Evolutionary conservation across 2,888 invertebrate species (phyloP).

Genomic region (Stenichneumon culpator): DNA sequence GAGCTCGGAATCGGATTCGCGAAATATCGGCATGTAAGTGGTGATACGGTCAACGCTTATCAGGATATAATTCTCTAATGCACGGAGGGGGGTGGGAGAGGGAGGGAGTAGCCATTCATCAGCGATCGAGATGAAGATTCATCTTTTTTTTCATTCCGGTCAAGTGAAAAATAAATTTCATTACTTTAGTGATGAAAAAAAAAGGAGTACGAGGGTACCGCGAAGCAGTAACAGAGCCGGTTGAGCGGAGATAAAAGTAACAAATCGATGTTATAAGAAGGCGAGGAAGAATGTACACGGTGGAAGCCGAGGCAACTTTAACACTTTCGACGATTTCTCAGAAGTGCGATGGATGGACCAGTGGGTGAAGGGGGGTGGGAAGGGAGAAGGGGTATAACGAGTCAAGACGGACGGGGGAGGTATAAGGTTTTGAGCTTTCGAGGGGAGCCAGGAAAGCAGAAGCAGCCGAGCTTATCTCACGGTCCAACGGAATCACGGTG

Average conservation of each 20-base stretch:
- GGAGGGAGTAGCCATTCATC: no score
- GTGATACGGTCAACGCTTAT: conserved; percentile 37
- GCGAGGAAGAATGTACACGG: conserved; percentile 21
- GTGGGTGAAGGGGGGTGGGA: neutral
- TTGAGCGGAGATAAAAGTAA: conserved; percentile 36
- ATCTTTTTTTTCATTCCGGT: no score
- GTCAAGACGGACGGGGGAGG: neutral
- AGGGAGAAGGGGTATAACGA: conserved; percentile 1
- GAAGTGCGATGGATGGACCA: conserved; percentile 51
- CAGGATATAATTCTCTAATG: neutral
- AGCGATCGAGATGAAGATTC: no score
- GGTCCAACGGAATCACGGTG: conserved; percentile 64
- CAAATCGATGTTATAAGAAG: conserved; percentile 18
- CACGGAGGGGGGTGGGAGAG: no score
- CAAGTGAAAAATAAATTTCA: no score
- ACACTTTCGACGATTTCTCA: conserved; percentile 57
- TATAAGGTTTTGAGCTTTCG: conserved; percentile 56
- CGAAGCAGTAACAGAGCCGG: neutral
- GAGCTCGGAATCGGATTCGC: conserved; percentile 38
- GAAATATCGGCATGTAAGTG: conserved; percentile 52
- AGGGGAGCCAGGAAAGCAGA: conserved; percentile 24
- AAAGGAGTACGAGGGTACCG: neutral
- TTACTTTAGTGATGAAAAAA: neutral
- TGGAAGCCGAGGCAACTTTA: conserved; percentile 41
- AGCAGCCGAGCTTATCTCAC: conserved; percentile 63